Evolutionary conservation across 1,140 invertebrate genomes (phyloP).

Genomic region (Popillia japonica): DNA sequence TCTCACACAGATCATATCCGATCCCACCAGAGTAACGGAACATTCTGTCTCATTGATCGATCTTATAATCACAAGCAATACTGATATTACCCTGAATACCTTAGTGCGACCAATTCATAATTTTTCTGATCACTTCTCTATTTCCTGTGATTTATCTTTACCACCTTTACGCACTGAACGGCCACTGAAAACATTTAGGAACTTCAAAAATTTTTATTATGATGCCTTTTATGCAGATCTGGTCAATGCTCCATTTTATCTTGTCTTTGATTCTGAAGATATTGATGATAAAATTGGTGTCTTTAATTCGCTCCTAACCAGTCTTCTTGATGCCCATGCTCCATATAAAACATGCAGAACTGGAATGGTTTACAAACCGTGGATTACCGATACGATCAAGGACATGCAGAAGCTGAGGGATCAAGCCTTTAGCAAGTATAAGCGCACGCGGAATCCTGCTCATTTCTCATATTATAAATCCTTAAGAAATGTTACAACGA

Average conservation of each 20-base stretch:
- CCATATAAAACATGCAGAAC: neutral
- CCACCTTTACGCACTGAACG: neutral
- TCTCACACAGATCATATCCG: slow-evolving; percentile 17
- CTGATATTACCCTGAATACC: neutral
- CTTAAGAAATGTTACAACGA: slow-evolving; percentile 17
- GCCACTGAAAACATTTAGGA: neutral
- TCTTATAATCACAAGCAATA: slow-evolving; percentile 23
- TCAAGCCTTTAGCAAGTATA: slow-evolving; percentile 4
- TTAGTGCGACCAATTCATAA: neutral
- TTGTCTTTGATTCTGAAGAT: slow-evolving; percentile 7
- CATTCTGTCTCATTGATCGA: neutral
- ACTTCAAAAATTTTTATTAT: slow-evolving; percentile 18
- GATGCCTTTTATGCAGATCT: slow-evolving; percentile 17
- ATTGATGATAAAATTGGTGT: slow-evolving; percentile 35
- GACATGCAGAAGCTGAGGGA: slow-evolving; percentile 13
- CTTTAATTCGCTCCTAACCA: slow-evolving; percentile 10
- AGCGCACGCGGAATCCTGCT: neutral
- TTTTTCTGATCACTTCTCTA: slow-evolving; percentile 30
- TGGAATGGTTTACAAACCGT: neutral
- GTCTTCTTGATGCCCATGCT: slow-evolving; percentile 28
- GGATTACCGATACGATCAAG: slow-evolving; percentile 23
- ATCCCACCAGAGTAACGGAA: neutral
- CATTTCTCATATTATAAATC: slow-evolving; percentile 34
- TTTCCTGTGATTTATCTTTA: neutral
- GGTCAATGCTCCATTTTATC: neutral